These are phyloP conservation scores for Drosophila bocki DNA, from an alignment of 1,140 invertebrate genomes.

Conservation along the genomic window DNA sequence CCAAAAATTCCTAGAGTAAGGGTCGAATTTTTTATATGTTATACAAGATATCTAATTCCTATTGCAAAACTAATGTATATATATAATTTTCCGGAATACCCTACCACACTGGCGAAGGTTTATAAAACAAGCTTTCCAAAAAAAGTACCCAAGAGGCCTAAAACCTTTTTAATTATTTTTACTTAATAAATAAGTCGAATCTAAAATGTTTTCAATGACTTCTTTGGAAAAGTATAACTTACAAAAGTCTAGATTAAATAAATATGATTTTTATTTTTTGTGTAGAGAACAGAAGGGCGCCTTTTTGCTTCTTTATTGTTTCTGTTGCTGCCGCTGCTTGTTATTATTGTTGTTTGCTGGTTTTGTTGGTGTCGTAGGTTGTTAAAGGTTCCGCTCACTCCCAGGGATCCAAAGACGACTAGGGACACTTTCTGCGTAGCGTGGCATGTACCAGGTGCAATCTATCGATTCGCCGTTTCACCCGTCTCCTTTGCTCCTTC, in stretches of 20 bases:
- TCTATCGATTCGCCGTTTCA: conserved; percentile 73
- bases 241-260: background rate
- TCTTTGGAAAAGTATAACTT: background rate
- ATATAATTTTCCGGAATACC: background rate
- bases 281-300: conserved; percentile 22
- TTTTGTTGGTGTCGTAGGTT: conserved; percentile 63
- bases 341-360: conserved; percentile 56
- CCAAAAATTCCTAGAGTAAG: too few species aligned
- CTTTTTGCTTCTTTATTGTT: conserved; percentile 52
- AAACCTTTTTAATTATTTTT: background rate
- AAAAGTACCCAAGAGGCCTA: too few species aligned
- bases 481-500: conserved; percentile 5
- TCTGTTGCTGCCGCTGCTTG: conserved; percentile 45
- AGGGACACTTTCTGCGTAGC: conserved; percentile 74
- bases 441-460: conserved; percentile 76
- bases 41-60: background rate
- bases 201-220: background rate
- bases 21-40: background rate
- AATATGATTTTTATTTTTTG: background rate
- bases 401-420: conserved; percentile 36
- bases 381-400: conserved; percentile 51
- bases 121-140: background rate
- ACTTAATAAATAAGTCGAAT: background rate
- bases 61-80: background rate
- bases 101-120: background rate